Base-by-base conservation (phyloP, 2,888 invertebrate species). In the Luffia ferchaultella region DNA sequence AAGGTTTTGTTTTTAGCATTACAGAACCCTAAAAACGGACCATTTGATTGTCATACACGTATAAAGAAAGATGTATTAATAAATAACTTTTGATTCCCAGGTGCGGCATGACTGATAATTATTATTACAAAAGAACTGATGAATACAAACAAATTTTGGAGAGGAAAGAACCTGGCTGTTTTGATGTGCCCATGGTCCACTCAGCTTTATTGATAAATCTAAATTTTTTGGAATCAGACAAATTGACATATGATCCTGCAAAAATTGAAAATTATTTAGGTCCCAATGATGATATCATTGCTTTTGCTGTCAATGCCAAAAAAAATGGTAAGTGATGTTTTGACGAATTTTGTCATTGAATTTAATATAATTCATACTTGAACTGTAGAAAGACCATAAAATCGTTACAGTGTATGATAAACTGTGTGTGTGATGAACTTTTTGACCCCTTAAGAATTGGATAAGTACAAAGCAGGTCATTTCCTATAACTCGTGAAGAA, bases 261-360 rank as follows among this genome's bases (percentile, higher is more conserved):
- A 89, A 88, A 48, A 61, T 91, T 0, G 61, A 64, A 2, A 65
- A 75, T n/a, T 94, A 92, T 60, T 71, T 87, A 49, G 95, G 96
- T 0, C 93, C 96, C 0, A 79, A 87, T 1, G 97, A 98, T 76
- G 98, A 98, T 68, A 95, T 98, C 48, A 96, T 98, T 56, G 87
- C 91, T 0, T 97, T 98, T 78, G 97, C 97, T 2, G 70, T 92
- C 9, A 92, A 92, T 45, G 95, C 96, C 1, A 90, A 89, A 62
- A 80, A 77, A 53, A 86, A 88, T 55, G 86, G 89, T 88, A 16
- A 7, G 16, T 2, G n/a, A n/a, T 16, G 2, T 44, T 18, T 19
- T 46, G 5, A 15, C 16, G 15, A 30, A 52, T n/a, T n/a, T n/a
- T n/a, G n/a, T n/a, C n/a, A n/a, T n/a, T n/a, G n/a, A n/a, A n/a